Base-by-base conservation (phyloP, 2,113 vertebrate species). In the Rhegmatorhina hoffmannsi region DNA sequence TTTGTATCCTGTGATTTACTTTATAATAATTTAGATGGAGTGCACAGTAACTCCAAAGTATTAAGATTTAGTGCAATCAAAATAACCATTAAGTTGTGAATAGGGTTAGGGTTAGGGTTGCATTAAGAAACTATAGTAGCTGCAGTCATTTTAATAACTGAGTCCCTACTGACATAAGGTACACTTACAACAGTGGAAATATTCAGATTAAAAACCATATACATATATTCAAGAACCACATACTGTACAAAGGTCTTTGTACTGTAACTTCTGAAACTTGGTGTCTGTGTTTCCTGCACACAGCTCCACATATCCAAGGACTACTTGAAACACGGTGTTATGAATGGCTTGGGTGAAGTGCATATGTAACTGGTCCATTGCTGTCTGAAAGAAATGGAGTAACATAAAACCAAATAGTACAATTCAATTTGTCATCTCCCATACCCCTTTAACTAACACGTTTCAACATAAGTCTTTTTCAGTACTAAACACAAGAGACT, bases 321-420 rank as follows among this genome's bases (percentile, higher is more conserved):
- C 99, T 80, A 99, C 99, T 92, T 99, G 99, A 97, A 99, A 99
- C 68, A 99, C 99, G 0, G 99, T 99, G 97, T 99, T 99, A 97
- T 99, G 99, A 97, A 99, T 99, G 92, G 99, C 99, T 96, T 99
- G 99, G 69, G 99, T 99, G 96, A 99, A 99, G 97, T 99, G 99
- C 99, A 99, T 99, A 95, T 99, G 99, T 81, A 99, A 98, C 96
- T 99, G 99, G 97, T 99, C 99, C 99, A 99, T 99, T 49, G 99
- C 99, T 60, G 99, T 99, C 99, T 99, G 93, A 81, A 95, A 93
- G 94, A 95, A 96, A 82, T 91, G 64, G 17, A 84, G 11, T 46
- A 94, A 91, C 72, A 80, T 18, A 90, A 92, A 33, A 82, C 47
- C 50, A 92, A 58, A 73, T 0, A 55, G 9, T 49, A 72, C 64